A percentile compares a stretch with the other conserved stretches of the same genome.
These are phyloP conservation scores for Orientallactaga bullata DNA, from an alignment of 2,113 vertebrate species.

Conservation along the genomic window DNA sequence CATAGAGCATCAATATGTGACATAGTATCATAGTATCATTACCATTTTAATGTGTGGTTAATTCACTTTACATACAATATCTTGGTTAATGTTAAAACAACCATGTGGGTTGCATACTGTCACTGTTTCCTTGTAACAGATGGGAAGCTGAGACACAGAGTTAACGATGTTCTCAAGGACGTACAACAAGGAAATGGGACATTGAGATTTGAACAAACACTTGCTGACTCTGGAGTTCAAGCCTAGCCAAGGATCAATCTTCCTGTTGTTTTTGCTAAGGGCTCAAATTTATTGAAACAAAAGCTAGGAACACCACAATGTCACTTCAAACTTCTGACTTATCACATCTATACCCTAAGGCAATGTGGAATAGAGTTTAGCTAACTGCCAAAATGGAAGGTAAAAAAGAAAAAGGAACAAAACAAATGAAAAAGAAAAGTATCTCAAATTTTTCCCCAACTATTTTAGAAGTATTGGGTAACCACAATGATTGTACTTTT, in stretches of 20 bases:
- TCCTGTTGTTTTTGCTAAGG: not conserved
- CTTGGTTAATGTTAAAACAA: not conserved
- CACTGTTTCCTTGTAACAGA: not conserved
- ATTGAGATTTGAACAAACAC: not conserved
- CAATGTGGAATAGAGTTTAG: not conserved
- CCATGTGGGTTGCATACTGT: not conserved
- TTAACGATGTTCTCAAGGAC: slow-evolving; percentile 4
- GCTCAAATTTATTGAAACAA: not conserved
- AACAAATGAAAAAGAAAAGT: not conserved
- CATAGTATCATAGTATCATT: not conserved
- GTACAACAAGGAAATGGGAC: not conserved
- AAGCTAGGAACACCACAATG: not conserved
- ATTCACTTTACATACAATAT: not conserved
- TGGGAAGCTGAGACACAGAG: not conserved
- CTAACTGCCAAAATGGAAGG: not conserved
- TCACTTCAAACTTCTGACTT: slow-evolving; percentile 23
- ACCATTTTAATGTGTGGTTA: not conserved
- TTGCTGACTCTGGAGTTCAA: not conserved
- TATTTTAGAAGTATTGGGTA: not conserved
- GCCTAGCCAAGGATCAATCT: not conserved
- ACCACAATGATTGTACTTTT: not conserved
- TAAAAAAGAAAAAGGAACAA: slow-evolving; percentile 10
- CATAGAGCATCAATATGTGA: not conserved
- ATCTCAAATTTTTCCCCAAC: not conserved
- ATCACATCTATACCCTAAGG: not conserved